A percentile compares a stretch with the other conserved stretches of the same genome.
phyloP scores from a whole-genome alignment of 1,140 invertebrate genomes.

The Vanessa atalanta region DNA sequence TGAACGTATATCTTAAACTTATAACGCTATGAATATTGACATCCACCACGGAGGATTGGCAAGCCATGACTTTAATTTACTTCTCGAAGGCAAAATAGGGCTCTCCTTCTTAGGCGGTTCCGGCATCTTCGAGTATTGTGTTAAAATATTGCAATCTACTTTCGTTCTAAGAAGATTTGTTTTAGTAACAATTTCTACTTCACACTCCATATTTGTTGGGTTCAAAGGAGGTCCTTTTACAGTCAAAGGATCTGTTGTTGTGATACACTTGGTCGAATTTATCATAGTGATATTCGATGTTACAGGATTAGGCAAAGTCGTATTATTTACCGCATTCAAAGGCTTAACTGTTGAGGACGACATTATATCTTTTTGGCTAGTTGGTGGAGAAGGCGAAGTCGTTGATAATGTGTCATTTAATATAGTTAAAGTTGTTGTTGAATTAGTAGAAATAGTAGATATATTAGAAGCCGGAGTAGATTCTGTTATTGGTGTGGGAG shows the following conservation, averaged over 20 bases:
- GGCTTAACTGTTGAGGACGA: not conserved
- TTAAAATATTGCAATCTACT: constrained; percentile 60
- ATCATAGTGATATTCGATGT: constrained; percentile 25
- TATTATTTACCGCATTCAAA: constrained; percentile 13
- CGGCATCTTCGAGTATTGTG: constrained; percentile 64
- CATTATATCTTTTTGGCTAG: not conserved
- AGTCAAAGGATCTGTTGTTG: constrained; percentile 53
- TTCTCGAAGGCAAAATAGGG: constrained; percentile 52
- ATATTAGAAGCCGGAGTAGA: not conserved
- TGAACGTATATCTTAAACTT: constrained; percentile 4
- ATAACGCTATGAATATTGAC: constrained; percentile 64
- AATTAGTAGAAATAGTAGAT: constrained; percentile 6
- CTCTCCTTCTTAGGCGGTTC: constrained; percentile 58
- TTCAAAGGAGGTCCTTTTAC: constrained; percentile 57
- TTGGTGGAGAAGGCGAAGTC: not conserved
- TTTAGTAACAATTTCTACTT: constrained; percentile 61
- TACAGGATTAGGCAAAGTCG: not conserved
- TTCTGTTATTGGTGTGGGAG: not conserved
- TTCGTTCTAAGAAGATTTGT: constrained; percentile 46
- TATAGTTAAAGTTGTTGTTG: constrained; percentile 6
- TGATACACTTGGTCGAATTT: constrained; percentile 32
- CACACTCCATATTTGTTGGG: constrained; percentile 56
- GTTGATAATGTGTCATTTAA: constrained; percentile 3
- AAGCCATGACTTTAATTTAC: constrained; percentile 63
- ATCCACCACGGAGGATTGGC: constrained; percentile 71